Conservation (phyloP, 2,888 invertebrate genomes). For the Netelia inedita region DNA sequence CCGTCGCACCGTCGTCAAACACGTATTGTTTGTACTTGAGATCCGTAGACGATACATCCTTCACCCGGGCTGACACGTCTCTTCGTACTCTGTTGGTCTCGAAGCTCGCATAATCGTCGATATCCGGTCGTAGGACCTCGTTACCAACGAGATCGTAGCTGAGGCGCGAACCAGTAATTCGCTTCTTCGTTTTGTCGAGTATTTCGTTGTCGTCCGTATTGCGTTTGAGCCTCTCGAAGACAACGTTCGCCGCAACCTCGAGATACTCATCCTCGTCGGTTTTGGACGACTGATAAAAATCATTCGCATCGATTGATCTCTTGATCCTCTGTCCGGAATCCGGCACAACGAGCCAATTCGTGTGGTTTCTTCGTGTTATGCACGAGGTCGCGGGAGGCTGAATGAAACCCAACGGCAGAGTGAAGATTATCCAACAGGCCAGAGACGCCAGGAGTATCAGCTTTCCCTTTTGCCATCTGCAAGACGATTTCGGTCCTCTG, state of each 20-base stretch:
- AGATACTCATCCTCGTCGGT: conserved; percentile 77
- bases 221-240: conserved; percentile 81
- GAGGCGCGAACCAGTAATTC: conserved; percentile 7
- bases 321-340: conserved; percentile 85
- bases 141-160: conserved; percentile 62
- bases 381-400: conserved; percentile 97
- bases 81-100: conserved; percentile 67
- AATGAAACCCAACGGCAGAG: conserved; percentile 97
- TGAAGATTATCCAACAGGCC: conserved; percentile 98
- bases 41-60: conserved; percentile 55
- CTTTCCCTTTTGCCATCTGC: conserved; percentile 94
- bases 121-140: conserved; percentile 38
- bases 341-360: conserved; percentile 89
- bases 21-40: conserved; percentile 72
- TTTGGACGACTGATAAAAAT: conserved; percentile 69
- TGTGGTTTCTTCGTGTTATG: conserved; percentile 88
- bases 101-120: conserved; percentile 58
- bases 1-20: conserved; percentile 58
- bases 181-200: conserved; percentile 7
- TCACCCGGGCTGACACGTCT: conserved; percentile 52
- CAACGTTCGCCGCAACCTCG: conserved; percentile 81
- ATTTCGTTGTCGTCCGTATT: conserved; percentile 73
- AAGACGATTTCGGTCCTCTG: conserved; percentile 72
- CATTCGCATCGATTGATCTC: conserved; percentile 84
- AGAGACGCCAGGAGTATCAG: conserved; percentile 95